Evolutionary conservation across 2,113 vertebrate species (phyloP).

Genomic region (Noturus placidus): DNA sequence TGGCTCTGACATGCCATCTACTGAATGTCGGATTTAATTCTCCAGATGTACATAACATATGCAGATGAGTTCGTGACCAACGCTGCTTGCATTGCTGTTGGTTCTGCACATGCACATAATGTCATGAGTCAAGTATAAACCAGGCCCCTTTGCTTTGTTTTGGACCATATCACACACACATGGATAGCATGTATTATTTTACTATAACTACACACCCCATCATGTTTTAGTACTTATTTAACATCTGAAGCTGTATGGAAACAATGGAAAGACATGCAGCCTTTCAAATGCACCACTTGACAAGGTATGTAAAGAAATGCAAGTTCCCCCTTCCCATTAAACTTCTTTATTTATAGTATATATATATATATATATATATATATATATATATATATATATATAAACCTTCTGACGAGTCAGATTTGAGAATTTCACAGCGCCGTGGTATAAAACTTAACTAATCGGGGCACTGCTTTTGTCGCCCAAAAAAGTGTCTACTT

Average conservation of each 20-base stretch:
- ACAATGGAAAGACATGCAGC: not conserved
- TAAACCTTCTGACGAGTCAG: not conserved
- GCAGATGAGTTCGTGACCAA: not conserved
- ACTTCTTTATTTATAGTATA: not conserved
- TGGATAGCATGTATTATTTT: not conserved
- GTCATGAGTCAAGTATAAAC: not conserved
- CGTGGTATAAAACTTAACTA: not conserved
- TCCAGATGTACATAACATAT: not conserved
- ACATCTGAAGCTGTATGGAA: not conserved
- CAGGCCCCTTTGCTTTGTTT: not conserved
- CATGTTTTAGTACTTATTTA: not conserved
- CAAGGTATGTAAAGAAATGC: not conserved
- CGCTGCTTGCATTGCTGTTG: not conserved
- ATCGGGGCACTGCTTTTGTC: not conserved
- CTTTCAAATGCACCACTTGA: not conserved
- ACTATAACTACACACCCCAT: no score
- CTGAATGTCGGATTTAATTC: not conserved
- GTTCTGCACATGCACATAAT: not conserved
- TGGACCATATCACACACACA: not conserved
- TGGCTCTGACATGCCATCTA: not conserved
- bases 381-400: no score
- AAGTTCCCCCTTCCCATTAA: not conserved
- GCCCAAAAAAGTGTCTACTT: not conserved
- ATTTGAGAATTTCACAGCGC: not conserved
- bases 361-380: no score